Evolutionary conservation across 2,888 invertebrate species (phyloP), one percentile per base, ranked within the genome.

Genomic region (Plebejus anna): DNA sequence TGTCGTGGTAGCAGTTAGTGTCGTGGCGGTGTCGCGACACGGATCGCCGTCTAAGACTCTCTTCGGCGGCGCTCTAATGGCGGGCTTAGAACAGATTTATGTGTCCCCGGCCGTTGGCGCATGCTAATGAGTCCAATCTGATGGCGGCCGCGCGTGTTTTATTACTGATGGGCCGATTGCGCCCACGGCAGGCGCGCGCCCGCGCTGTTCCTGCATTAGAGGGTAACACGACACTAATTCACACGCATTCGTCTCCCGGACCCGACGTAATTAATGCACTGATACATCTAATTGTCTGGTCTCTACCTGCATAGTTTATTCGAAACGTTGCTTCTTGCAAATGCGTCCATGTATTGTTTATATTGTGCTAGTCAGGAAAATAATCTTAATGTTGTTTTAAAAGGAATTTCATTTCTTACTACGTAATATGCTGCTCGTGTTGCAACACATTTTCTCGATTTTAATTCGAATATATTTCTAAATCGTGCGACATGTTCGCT

Each of bases 81-180:
- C 51, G 32, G 47, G 79, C 80, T 79, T 81, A 70, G 78, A 78
- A 75, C 70, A 28, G 75, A 55, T 75, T 70, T 42, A 79, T 70
- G 57, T 59, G 42, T 59, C 70, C 77, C 47, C 76, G 71, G 86
- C 89, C 89, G 90, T 90, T 89, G 89, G 90, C 89, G 86, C 87
- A 94, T 92, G 93, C 90, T 91, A 94, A 94, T 91, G 81, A 79
- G 78, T 77, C 78, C 82, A 88, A 91, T 91, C 92, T 84, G 90
- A 91, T 90, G 87, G 82, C 91, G 92, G 90, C 88, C 88, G 88
- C 84, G 89, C 87, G 89, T 88, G 87, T 89, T 89, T 89, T 89
- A 88, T 90, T 89, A 86, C 87, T 89, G 92, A 92, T 92, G 84
- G 78, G 78, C 81, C 82, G 92, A 92, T 92, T 90, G 91, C 84